Evolutionary conservation across 2,888 invertebrate species (phyloP), one percentile per base, ranked within the genome.

Genomic region (Sarcophaga variegata): DNA sequence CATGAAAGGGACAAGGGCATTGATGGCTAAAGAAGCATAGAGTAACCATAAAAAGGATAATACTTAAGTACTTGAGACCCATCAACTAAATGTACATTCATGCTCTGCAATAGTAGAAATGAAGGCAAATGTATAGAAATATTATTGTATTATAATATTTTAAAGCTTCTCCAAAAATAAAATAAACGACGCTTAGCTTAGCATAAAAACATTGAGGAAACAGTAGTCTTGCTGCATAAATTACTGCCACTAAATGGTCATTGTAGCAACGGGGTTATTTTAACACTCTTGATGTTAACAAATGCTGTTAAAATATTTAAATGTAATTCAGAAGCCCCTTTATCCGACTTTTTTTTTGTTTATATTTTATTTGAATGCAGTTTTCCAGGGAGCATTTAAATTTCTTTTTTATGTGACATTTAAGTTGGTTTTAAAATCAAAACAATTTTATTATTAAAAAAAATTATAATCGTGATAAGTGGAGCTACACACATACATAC

Each of bases 31-130:
- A 54, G 54, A 14, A 17, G 37, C 17, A 81, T 69, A 80, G 86
- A 86, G 83, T 86, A 88, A 88, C 83, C 87, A 88, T 87, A 89
- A 89, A 90, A 90, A 90, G 90, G 90, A 91, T 90, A 91, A 90
- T 88, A 89, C 90, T 89, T 89, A 88, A 89, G 88, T 87, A 89
- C 91, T 91, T 89, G 90, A 91, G 90, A 89, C 89, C 88, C 90
- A 90, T 91, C 90, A 90, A 72, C 75, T 81, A 67, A 78, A 64
- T 64, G 20, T 78, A 75, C 64, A 45, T n/a, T 45, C 37, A 37
- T 37, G 37, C 37, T 37, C 37, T 37, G 37, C 37, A 37, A 37
- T 37, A 10, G 20, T 47, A 47, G 6, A 64, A 79, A 64, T 66
- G 37, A 82, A 78, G 72, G 78, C 14, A 62, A 17, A 62, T 45